A percentile compares a stretch with the other conserved stretches of the same genome.
These are phyloP conservation scores for Patella vulgata DNA, from an alignment of 1,140 invertebrate genomes.

Conservation along the genomic window DNA sequence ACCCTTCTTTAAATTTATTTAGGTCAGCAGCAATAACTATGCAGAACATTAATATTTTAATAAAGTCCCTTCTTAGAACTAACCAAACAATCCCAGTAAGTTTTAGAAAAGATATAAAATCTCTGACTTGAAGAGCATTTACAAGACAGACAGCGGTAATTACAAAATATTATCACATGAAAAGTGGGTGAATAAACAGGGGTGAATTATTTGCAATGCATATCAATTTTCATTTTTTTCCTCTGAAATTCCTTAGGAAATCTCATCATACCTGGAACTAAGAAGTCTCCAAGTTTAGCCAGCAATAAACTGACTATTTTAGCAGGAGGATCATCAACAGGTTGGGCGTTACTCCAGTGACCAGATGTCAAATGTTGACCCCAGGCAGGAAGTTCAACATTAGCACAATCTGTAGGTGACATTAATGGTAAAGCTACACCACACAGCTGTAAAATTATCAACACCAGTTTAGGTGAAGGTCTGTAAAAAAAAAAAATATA, in stretches of 20 bases:
- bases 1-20: no score
- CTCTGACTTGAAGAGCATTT: no score
- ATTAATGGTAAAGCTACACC: conserved; percentile 65
- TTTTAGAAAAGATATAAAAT: no score
- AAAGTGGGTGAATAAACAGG: not conserved
- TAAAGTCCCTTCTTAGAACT: no score
- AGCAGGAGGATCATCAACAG: conserved; percentile 53
- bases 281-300: conserved; percentile 65
- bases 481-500: conserved; percentile 44
- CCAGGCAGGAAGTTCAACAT: conserved; percentile 60
- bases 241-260: no score
- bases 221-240: no score
- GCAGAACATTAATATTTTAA: no score
- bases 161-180: not conserved
- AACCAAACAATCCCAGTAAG: no score
- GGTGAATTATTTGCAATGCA: no score
- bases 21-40: no score
- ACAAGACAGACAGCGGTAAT: not conserved
- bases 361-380: conserved; percentile 48
- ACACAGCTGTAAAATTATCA: conserved; percentile 66
- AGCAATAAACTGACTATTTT: conserved; percentile 62
- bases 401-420: conserved; percentile 58
- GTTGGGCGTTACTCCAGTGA: conserved; percentile 49
- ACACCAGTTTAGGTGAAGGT: conserved; percentile 65
- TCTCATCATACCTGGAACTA: conserved; percentile 67